Evolutionary conservation across 2,113 vertebrate species (phyloP).

Genomic region (Callorhinus ursinus): DNA sequence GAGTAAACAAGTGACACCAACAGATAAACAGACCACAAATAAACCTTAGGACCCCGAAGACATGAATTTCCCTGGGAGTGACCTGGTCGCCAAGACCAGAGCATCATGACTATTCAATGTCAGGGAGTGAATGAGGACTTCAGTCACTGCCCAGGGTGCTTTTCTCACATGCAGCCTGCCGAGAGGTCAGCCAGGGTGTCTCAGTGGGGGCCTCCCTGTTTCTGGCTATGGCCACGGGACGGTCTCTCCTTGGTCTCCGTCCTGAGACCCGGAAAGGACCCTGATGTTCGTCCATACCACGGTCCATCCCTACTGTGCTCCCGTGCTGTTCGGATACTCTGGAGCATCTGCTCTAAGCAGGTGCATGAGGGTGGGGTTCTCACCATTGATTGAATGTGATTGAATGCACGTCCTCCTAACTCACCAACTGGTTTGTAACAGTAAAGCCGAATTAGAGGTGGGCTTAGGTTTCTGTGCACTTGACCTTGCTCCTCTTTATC

Average conservation of each 20-base stretch:
- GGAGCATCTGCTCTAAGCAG: neutral
- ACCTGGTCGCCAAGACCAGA: neutral
- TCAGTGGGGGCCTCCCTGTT: too few relatives aligned
- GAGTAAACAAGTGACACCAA: neutral
- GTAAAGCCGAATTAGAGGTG: neutral
- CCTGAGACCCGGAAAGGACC: neutral
- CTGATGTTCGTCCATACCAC: accelerated
- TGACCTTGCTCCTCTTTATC: slow-evolving; percentile 24
- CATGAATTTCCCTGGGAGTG: neutral
- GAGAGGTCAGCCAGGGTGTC: too few relatives aligned
- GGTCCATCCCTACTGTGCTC: accelerated
- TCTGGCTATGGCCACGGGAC: too few relatives aligned
- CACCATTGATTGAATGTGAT: too few relatives aligned
- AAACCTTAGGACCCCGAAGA: neutral
- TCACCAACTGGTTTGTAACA: neutral
- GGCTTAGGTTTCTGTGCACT: slow-evolving; percentile 12
- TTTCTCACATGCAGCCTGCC: neutral
- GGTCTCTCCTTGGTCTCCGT: too few relatives aligned
- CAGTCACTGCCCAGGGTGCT: accelerated
- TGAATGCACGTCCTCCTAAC: neutral
- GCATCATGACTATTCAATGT: accelerated
- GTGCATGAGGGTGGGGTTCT: accelerated
- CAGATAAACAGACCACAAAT: neutral
- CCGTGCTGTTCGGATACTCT: accelerated
- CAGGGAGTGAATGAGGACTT: neutral